Percentiles rank a stretch among this genome's conserved stretches.
Conservation (phyloP, 2,888 invertebrate species). For the Heteromurus nitidus region DNA sequence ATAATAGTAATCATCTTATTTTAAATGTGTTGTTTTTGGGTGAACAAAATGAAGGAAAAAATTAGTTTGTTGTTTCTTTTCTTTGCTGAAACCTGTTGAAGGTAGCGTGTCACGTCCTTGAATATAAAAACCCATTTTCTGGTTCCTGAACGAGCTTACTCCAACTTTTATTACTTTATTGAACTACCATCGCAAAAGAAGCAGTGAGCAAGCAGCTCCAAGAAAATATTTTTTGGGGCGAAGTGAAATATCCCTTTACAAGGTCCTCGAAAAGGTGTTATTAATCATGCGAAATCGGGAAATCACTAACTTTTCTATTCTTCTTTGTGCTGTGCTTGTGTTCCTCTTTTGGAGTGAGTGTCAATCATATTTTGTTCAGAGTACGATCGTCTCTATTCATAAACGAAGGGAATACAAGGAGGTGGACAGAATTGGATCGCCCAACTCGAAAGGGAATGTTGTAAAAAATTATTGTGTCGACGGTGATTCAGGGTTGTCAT, state of each 20-base stretch:
- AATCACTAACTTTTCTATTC: not conserved
- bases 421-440: not conserved
- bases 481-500: not conserved
- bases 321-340: not conserved
- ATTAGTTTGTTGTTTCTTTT: not conserved
- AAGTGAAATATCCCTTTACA: not conserved
- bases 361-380: not conserved
- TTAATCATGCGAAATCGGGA: not conserved
- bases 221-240: too few relatives aligned
- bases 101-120: not conserved
- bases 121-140: too few relatives aligned
- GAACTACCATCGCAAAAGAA: too few relatives aligned
- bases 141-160: too few relatives aligned
- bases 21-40: not conserved
- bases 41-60: not conserved
- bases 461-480: slow-evolving; percentile 13
- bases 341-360: not conserved
- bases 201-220: too few relatives aligned
- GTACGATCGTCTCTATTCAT: not conserved
- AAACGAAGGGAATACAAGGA: not conserved
- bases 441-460: not conserved
- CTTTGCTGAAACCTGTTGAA: not conserved
- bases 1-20: not conserved
- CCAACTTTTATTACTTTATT: too few relatives aligned
- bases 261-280: not conserved